A percentile compares a stretch with the other conserved stretches of the same genome.
Evolutionary conservation across 2,888 invertebrate genomes (phyloP).

Genomic region (Petrolisthes cinctipes): DNA sequence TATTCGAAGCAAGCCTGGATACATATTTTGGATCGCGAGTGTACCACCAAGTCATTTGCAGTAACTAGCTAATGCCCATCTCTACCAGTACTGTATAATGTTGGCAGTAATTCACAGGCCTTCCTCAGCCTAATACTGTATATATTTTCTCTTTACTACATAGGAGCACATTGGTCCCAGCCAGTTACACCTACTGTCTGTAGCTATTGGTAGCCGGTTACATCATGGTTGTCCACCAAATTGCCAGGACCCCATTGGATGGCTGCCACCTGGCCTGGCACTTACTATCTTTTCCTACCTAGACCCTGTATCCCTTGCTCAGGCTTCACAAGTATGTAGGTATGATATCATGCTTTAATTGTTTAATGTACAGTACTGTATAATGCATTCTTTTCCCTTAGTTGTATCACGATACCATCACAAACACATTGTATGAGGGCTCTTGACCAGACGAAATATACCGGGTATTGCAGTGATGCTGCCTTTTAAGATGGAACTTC

Average conservation of each 20-base stretch:
- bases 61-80: neutral
- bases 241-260: conserved; percentile 71
- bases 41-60: neutral
- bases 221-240: conserved; percentile 71
- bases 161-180: conserved; percentile 67
- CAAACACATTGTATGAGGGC: no score
- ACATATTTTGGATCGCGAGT: no score
- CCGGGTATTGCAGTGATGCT: no score
- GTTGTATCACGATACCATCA: no score
- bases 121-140: no score
- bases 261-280: conserved; percentile 70
- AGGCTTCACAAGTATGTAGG: conserved; percentile 65
- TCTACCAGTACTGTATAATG: neutral
- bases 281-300: conserved; percentile 70
- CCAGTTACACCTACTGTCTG: conserved; percentile 71
- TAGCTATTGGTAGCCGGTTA: conserved; percentile 66
- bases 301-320: conserved; percentile 69
- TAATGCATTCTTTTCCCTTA: no score
- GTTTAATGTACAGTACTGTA: no score
- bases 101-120: no score
- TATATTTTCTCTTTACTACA: neutral
- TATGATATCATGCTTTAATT: conserved; percentile 9
- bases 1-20: no score
- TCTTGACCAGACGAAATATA: no score
- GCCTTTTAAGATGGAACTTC: no score